A percentile compares a stretch with the other conserved stretches of the same genome.
These are phyloP conservation scores for Eulemur coronatus DNA, from an alignment of 2,797 vertebrate species.

Conservation along the genomic window DNA sequence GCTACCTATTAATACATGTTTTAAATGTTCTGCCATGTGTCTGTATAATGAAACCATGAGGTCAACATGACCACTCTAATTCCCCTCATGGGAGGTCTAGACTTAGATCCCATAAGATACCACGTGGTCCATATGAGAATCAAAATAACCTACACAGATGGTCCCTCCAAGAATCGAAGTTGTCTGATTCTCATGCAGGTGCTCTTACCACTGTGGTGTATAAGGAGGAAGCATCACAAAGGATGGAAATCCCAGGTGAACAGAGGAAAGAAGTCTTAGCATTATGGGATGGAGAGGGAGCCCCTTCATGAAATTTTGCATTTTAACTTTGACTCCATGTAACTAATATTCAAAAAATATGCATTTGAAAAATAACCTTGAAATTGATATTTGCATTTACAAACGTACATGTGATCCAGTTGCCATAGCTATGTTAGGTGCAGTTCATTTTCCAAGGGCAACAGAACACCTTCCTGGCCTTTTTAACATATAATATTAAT, in stretches of 20 bases:
- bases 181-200: neutral
- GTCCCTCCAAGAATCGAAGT: neutral
- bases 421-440: neutral
- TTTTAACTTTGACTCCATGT: neutral
- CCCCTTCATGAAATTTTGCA: neutral
- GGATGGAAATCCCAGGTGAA: neutral
- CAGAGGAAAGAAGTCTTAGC: neutral
- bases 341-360: neutral
- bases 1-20: neutral
- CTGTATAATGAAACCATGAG: neutral
- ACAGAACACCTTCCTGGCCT: neutral
- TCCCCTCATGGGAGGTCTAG: neutral
- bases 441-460: neutral
- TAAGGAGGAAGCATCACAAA: neutral
- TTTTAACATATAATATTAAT: neutral
- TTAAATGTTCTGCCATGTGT: neutral
- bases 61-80: neutral
- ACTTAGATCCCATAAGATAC: neutral
- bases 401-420: neutral
- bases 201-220: neutral
- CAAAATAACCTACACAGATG: neutral
- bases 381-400: neutral
- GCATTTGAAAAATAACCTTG: neutral
- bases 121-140: neutral
- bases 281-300: neutral